Evolutionary conservation across 2,888 invertebrate species (phyloP).

Genomic region (Lasioglossum leucozonium): DNA sequence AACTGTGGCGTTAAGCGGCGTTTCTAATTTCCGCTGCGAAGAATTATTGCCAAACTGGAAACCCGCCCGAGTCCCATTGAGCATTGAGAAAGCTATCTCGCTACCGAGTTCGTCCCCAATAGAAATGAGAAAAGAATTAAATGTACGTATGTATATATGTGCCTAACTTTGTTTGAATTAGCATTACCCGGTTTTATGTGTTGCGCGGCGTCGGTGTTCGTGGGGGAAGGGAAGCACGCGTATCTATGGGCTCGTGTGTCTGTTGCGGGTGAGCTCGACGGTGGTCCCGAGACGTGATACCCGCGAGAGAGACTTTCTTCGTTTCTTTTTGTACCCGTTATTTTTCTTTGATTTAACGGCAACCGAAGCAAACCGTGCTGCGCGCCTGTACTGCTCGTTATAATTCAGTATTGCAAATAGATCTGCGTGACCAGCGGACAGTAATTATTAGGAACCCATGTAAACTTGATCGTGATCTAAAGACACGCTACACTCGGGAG

Average conservation of each 20-base stretch:
- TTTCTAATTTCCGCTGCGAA: constrained; percentile 49
- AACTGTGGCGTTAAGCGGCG: constrained; percentile 35
- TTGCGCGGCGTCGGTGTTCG: constrained; percentile 27
- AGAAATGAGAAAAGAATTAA: constrained; percentile 58
- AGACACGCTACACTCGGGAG: constrained; percentile 30
- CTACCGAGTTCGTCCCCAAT: constrained; percentile 32
- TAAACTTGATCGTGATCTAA: constrained; percentile 44
- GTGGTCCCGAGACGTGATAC: constrained; percentile 51
- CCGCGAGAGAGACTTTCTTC: constrained; percentile 29
- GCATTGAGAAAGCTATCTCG: constrained; percentile 7
- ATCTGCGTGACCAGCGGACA: neutral
- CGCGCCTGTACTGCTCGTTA: neutral
- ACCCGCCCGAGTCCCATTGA: constrained; percentile 28
- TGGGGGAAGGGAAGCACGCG: constrained; percentile 5
- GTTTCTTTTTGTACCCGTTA: constrained; percentile 16
- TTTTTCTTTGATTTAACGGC: constrained; percentile 16
- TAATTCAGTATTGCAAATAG: constrained; percentile 8
- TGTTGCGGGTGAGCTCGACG: constrained; percentile 41
- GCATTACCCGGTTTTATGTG: constrained; percentile 54
- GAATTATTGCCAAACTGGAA: constrained; percentile 42
- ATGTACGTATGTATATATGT: constrained; percentile 54
- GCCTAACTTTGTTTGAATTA: constrained; percentile 61
- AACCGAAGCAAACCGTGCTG: neutral
- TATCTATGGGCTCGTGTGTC: constrained; percentile 40
- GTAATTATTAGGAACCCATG: constrained; percentile 16